Evolutionary conservation across 2,797 vertebrate genomes (phyloP), one percentile per base, ranked within the genome.

Genomic region (Enteromius fasciolatus): DNA sequence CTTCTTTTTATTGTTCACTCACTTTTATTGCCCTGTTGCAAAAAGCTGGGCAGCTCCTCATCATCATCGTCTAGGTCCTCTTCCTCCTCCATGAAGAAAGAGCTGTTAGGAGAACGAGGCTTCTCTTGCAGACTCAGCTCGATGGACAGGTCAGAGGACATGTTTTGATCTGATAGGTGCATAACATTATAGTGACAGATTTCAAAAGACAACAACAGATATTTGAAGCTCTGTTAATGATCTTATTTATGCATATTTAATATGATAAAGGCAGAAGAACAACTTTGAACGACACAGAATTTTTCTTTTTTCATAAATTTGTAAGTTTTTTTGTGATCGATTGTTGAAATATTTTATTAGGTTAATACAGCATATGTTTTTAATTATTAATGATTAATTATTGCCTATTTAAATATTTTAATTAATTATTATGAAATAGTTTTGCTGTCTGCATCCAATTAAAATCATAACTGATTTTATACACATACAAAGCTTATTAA

Each of bases 31-130:
- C 76, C 92, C 68, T 91, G 78, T 68, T 93, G 92, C 36, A 96
- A 86, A 84, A 97, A 88, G 8, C 94, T 95, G 0, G 97, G 97
- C 6, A 98, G 93, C 39, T 97, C 96, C 0, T 97, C 94, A 1
- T 95, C 44, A 44, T 46, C 73, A 0, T 74, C 70, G 0, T 95
- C 95, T 0, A 95, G 54, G 14, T 74, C 94, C 0, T 96, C 95
- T 2, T 89, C 84, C 67, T 90, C 91, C n/a, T 89, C 87, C 48
- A 69, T 85, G 59, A 61, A 84, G 25, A 70, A 87, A 9, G 36
- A 93, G 82, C 46, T 88, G 0, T 89, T 90, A 15, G 89, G 83
- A 0, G 54, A 36, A 23, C 66, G 50, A 0, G 87, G 84, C 4
- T 90, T 90, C 79, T 94, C 91, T 0, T 89, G 36, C 18, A 91